A percentile compares a stretch with the other conserved stretches of the same genome.
phyloP scores from a whole-genome alignment of 2,113 vertebrate species.

The Lepisosteus osseus region DNA sequence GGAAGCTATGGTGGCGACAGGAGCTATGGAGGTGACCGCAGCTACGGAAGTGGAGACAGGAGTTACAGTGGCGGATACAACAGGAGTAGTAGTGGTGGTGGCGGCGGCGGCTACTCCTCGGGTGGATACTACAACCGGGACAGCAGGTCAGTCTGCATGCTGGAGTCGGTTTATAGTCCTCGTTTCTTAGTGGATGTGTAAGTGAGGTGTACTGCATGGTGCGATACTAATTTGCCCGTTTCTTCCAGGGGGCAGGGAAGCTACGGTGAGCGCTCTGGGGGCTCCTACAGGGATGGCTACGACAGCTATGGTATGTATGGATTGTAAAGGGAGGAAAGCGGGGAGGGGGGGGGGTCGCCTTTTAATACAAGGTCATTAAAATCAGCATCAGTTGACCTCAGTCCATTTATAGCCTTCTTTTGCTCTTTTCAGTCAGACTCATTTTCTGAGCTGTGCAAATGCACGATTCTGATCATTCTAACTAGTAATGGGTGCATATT shows the following conservation, averaged over 20 bases:
- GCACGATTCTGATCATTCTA: background rate
- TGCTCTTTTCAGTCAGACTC: constrained; percentile 18
- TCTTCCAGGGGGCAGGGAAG: constrained; percentile 29
- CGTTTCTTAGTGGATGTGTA: background rate
- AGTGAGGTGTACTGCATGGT: background rate
- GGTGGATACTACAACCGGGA: background rate
- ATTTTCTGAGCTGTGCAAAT: background rate
- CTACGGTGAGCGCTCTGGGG: no score
- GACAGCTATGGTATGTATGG: constrained; percentile 63
- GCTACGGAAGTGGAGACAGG: constrained; percentile 67
- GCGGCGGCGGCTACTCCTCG: constrained; percentile 59
- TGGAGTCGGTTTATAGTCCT: background rate
- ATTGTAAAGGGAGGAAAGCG: background rate
- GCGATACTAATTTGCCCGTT: background rate
- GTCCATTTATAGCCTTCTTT: background rate
- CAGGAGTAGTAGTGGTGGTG: constrained; percentile 58
- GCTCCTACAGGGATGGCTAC: no score
- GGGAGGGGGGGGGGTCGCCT: constrained; percentile 29
- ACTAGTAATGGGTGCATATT: background rate
- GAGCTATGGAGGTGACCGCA: constrained; percentile 62
- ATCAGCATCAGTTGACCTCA: background rate
- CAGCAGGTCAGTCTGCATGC: constrained; percentile 30
- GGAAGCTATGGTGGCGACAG: constrained; percentile 16
- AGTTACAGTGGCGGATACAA: constrained; percentile 66
- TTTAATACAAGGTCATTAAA: background rate